These are phyloP conservation scores for Philonicus albiceps DNA, from an alignment of 2,888 invertebrate species.

Conservation along the genomic window DNA sequence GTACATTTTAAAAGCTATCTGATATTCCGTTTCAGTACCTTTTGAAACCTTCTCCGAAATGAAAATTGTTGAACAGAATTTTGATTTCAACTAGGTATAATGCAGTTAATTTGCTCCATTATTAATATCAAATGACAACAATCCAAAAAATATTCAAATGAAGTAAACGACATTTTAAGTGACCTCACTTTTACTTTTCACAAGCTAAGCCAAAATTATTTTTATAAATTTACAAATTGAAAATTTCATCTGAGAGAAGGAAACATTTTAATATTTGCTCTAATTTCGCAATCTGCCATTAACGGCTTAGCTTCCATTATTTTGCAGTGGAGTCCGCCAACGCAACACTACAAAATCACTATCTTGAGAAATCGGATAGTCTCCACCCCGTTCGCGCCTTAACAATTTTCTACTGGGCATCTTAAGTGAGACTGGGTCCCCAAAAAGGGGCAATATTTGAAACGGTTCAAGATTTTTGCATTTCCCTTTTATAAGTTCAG, in stretches of 20 bases:
- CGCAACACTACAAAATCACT: background rate
- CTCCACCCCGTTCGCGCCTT: background rate
- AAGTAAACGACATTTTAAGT: background rate
- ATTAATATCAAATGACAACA: background rate
- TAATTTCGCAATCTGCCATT: background rate
- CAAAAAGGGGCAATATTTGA: background rate
- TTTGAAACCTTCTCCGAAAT: too few relatives aligned
- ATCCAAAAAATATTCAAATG: background rate
- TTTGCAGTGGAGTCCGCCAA: background rate
- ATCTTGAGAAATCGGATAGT: background rate
- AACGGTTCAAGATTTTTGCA: background rate
- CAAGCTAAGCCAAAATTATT: background rate
- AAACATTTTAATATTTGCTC: background rate
- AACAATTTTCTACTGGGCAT: background rate
- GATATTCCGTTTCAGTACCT: too few relatives aligned
- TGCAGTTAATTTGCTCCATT: too few relatives aligned
- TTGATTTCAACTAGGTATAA: too few relatives aligned
- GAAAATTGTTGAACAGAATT: too few relatives aligned
- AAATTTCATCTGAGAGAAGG: background rate
- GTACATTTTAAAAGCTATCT: too few relatives aligned
- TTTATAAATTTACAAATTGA: background rate
- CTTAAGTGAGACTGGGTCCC: background rate
- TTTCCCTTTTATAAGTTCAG: background rate
- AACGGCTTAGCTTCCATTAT: background rate
- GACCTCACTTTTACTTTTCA: background rate